phyloP scores from a whole-genome alignment of 2,888 invertebrate species.

The Bellardia bayeri region DNA sequence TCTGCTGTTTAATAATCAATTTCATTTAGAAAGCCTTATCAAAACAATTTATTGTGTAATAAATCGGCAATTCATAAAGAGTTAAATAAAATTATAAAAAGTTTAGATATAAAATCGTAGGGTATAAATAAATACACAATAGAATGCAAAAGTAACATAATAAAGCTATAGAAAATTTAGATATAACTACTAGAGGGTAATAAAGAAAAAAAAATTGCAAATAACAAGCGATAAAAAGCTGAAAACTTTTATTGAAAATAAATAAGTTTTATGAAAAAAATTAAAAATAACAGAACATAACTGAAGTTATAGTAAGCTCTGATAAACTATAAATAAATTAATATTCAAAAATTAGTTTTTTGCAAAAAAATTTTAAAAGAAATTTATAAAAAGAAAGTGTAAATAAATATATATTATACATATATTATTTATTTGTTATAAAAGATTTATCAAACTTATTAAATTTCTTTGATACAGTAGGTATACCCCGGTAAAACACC shows the following conservation, averaged over 20 bases:
- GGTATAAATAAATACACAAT: background rate
- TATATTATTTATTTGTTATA: no score
- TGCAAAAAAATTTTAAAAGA: no score
- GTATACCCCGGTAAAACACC: no score
- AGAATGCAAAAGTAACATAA: background rate
- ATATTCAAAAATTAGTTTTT: no score
- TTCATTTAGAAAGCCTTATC: background rate
- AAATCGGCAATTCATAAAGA: background rate
- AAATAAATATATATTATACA: no score
- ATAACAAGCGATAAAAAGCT: background rate
- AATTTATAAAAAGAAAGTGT: no score
- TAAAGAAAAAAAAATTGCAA: background rate
- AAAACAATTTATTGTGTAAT: background rate
- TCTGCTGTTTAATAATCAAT: background rate
- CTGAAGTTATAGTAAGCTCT: background rate
- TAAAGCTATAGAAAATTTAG: background rate
- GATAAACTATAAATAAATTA: background rate
- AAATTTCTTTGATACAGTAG: no score
- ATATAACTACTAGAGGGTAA: background rate
- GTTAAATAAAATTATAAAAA: background rate
- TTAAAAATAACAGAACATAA: background rate
- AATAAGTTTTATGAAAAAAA: background rate
- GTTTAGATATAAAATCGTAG: background rate
- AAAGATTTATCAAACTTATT: no score
- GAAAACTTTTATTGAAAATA: background rate